These are phyloP conservation scores for Campoletis sonorensis DNA, from an alignment of 1,140 invertebrate genomes.

Conservation along the genomic window DNA sequence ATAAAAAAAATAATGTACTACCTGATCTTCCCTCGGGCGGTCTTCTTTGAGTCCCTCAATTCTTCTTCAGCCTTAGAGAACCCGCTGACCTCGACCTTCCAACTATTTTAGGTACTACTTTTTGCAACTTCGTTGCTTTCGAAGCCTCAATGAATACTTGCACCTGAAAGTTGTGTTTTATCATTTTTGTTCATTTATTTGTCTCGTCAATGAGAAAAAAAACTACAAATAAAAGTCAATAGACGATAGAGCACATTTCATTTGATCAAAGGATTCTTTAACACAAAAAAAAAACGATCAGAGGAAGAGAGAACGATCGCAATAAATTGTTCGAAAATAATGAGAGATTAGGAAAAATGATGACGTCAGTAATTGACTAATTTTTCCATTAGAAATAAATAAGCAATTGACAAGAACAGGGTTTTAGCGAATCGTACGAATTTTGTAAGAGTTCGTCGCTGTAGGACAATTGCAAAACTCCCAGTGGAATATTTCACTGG, in stretches of 20 bases:
- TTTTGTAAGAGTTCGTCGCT: conserved; percentile 11
- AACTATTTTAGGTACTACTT: conserved; percentile 11
- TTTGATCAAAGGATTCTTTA: no score
- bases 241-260: no score
- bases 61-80: conserved; percentile 13
- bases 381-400: no score
- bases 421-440: not conserved
- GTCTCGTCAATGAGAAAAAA: no score
- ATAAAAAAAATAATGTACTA: not conserved
- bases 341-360: not conserved
- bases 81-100: conserved; percentile 35
- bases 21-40: conserved; percentile 17
- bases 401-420: not conserved
- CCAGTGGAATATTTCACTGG: conserved; percentile 14
- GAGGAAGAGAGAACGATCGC: no score
- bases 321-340: not conserved
- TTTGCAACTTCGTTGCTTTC: conserved; percentile 11
- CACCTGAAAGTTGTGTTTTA: not conserved
- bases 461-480: conserved; percentile 18
- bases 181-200: no score
- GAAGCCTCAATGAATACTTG: not conserved
- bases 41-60: conserved; percentile 35
- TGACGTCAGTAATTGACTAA: not conserved
- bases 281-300: no score
- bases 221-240: no score